Evolutionary conservation across 1,140 invertebrate species (phyloP).

Genomic region (Zophobas atratus): DNA sequence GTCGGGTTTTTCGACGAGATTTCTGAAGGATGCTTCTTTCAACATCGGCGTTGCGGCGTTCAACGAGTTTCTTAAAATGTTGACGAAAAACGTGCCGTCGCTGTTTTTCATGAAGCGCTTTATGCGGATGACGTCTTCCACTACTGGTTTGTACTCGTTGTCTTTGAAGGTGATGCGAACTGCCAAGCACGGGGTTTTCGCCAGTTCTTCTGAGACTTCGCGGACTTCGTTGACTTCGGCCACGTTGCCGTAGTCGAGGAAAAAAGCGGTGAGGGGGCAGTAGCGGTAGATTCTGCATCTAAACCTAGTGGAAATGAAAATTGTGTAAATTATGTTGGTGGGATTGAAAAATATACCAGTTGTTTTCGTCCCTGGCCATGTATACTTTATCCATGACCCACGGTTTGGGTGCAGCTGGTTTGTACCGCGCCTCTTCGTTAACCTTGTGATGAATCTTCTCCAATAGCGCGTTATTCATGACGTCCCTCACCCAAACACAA

Average conservation of each 20-base stretch:
- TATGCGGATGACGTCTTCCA: constrained; percentile 27
- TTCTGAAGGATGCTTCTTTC: not conserved
- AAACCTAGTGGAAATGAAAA: constrained; percentile 14
- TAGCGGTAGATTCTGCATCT: constrained; percentile 13
- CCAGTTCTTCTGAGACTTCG: constrained; percentile 43
- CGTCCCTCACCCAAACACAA: constrained; percentile 34
- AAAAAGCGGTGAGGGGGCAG: constrained; percentile 16
- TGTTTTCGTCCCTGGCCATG: constrained; percentile 10
- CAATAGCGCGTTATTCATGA: not conserved
- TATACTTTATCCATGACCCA: constrained; percentile 1
- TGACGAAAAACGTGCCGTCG: constrained; percentile 28
- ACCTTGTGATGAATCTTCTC: not conserved
- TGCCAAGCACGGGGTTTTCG: constrained; percentile 30
- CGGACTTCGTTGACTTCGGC: constrained; percentile 37
- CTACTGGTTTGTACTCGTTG: not conserved
- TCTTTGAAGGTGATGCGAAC: constrained; percentile 15
- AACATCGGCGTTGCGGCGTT: not conserved
- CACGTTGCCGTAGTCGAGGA: constrained; percentile 48
- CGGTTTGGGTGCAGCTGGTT: not conserved
- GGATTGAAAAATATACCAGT: not conserved
- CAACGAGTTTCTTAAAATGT: not conserved
- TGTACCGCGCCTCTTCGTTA: constrained; percentile 4
- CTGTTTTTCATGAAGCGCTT: not conserved
- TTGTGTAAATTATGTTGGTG: no score
- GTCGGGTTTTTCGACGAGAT: not conserved